phyloP scores from a whole-genome alignment of 2,888 invertebrate species.

The Lacanobia wlatinum region DNA sequence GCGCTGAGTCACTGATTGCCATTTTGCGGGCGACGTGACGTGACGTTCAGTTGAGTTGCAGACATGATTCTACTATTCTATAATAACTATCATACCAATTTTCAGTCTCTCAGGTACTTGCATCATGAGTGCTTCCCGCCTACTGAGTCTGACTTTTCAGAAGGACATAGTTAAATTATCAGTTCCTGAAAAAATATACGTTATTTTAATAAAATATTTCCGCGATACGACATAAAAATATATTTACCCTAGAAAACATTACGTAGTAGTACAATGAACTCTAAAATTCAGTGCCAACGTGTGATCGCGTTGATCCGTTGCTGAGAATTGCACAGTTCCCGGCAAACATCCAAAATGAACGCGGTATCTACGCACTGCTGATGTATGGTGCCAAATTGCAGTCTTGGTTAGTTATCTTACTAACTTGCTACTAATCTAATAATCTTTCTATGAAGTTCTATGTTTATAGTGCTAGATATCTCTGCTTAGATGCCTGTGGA shows the following conservation, averaged over 20 bases:
- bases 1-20: neutral
- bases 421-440: conserved; percentile 13
- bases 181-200: neutral
- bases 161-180: neutral
- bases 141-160: neutral
- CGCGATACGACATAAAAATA: conserved; percentile 33
- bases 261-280: conserved; percentile 66
- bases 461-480: neutral
- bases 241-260: conserved; percentile 50
- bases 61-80: neutral
- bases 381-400: conserved; percentile 60
- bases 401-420: conserved; percentile 47
- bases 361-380: conserved; percentile 52
- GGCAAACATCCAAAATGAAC: conserved; percentile 65
- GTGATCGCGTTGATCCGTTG: conserved; percentile 69
- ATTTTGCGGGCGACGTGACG: too few relatives aligned
- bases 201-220: conserved; percentile 36
- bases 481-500: too few relatives aligned
- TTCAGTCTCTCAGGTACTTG: neutral
- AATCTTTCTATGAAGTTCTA: conserved; percentile 9
- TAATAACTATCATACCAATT: too few relatives aligned
- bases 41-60: neutral
- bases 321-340: conserved; percentile 60
- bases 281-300: conserved; percentile 69
- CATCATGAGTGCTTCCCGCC: neutral